Evolutionary conservation across 2,797 vertebrate genomes (phyloP).

Genomic region (Diplodus sargus): DNA sequence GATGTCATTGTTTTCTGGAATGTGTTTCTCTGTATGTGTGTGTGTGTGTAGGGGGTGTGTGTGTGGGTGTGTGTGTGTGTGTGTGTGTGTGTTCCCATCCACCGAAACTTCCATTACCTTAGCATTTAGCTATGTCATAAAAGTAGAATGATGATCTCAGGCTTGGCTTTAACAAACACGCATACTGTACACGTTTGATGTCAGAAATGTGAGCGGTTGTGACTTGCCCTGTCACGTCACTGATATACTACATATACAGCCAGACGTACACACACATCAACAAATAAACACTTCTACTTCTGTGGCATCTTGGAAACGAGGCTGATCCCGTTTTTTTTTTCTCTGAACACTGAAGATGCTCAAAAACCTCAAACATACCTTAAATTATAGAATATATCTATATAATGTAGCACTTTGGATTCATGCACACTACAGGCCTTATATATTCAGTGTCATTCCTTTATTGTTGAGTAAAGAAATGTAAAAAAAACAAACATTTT

Average conservation of each 20-base stretch:
- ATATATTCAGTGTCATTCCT: not conserved
- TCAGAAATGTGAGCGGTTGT: conserved; percentile 1
- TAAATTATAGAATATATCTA: not conserved
- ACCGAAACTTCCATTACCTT: conserved; percentile 35
- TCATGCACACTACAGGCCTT: not conserved
- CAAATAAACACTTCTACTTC: not conserved
- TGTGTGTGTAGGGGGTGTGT: conserved; percentile 21
- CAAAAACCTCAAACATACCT: not conserved
- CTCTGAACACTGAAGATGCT: not conserved
- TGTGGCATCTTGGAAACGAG: not conserved
- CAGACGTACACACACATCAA: not conserved
- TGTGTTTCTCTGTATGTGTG: not conserved
- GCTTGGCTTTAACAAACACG: conserved; percentile 1
- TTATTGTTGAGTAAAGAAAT: not conserved
- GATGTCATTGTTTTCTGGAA: conserved; percentile 50
- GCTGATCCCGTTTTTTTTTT: not conserved
- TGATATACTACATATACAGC: not conserved
- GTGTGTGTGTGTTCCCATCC: not conserved
- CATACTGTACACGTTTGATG: not conserved
- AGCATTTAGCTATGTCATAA: conserved; percentile 30
- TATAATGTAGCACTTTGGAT: not conserved
- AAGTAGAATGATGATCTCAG: conserved; percentile 34
- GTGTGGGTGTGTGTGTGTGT: conserved; percentile 8
- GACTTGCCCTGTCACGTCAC: not conserved
- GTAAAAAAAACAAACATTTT: not conserved